Base-by-base conservation (phyloP, 2,113 vertebrate species). In the Pelmatolapia mariae region DNA sequence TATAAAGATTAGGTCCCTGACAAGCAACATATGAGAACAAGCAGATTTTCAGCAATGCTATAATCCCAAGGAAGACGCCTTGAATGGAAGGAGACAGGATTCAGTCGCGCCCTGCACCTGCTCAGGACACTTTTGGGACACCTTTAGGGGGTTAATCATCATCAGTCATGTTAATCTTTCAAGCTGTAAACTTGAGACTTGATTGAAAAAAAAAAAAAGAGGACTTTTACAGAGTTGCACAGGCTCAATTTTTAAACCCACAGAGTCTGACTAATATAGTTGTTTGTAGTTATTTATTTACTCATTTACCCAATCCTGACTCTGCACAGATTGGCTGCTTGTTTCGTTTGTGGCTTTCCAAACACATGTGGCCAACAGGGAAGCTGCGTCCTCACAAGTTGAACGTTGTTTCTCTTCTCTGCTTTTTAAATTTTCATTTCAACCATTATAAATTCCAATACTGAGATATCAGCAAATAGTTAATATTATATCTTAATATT, bases 321-420 rank as follows among this genome's bases (percentile, higher is more conserved):
- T 26, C 22, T 11, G 63, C 40, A 47, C 68, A 26, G 15, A 47
- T 76, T 24, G 0, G 15, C 68, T 19, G 68, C 22, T 26, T 7
- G 40, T 45, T 73, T 24, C 0, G 0, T 68, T 68, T 3, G 36
- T 43, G 66, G 66, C 7, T 15, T 45, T 73, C 68, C 40, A 73
- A 73, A 73, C 22, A 26, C 22, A 5, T 6, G n/a, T 43, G 12
- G 63, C 63, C n/a, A 24, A 9, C 36, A 71, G n/a, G 5, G 38
- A 71, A 43, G 66, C 38, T 0, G 3, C 38, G 1, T 73, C 36
- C 66, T 45, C 38, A 73, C 0, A 0, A 22, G 13, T 29, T 2
- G 22, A 45, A 18, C 8, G 5, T 10, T 18, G 22, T 7, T 45
- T 73, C 38, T 73, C n/a, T 2, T 24, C 36, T 71, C 24, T 43